Evolutionary conservation across 1,140 invertebrate species (phyloP), one percentile per base, ranked within the genome.

Genomic region (Atopsyche davidsoni): DNA sequence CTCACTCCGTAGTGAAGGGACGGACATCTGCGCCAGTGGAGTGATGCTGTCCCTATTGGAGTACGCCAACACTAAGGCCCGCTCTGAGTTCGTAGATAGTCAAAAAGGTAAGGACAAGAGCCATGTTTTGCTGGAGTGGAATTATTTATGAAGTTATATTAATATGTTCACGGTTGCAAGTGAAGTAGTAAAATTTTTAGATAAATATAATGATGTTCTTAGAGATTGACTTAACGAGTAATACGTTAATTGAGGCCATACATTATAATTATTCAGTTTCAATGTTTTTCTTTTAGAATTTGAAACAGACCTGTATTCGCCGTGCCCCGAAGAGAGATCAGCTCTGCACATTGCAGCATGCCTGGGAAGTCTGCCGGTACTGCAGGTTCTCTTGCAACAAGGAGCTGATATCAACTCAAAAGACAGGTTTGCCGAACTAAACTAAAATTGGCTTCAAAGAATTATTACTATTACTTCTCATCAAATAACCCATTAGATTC

Each of bases 401-500:
- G 92, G 92, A 1, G 89, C 87, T 0, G 87, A 81, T 42, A 87
- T 95, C n/a, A 90, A 94, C 58, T 69, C 80, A 24, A 81, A 81
- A 61, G 87, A 89, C 59, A 73, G 73, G 64, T 74, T n/a, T n/a
- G n/a, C n/a, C n/a, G n/a, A n/a, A n/a, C n/a, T n/a, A n/a, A n/a
- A n/a, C n/a, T n/a, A n/a, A n/a, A n/a, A n/a, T n/a, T n/a, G n/a
- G n/a, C n/a, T n/a, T n/a, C n/a, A n/a, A n/a, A n/a, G n/a, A n/a
- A n/a, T n/a, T n/a, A n/a, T n/a, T n/a, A n/a, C n/a, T n/a, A n/a
- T n/a, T n/a, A n/a, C n/a, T n/a, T n/a, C n/a, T n/a, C n/a, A n/a
- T n/a, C n/a, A n/a, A n/a, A n/a, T n/a, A n/a, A n/a, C n/a, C n/a
- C n/a, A n/a, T n/a, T n/a, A n/a, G n/a, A n/a, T n/a, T n/a, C n/a